Percentiles rank a stretch among this genome's conserved stretches.
These are phyloP conservation scores for Malaclemys terrapin DNA, from an alignment of 2,113 vertebrate genomes.

Conservation along the genomic window DNA sequence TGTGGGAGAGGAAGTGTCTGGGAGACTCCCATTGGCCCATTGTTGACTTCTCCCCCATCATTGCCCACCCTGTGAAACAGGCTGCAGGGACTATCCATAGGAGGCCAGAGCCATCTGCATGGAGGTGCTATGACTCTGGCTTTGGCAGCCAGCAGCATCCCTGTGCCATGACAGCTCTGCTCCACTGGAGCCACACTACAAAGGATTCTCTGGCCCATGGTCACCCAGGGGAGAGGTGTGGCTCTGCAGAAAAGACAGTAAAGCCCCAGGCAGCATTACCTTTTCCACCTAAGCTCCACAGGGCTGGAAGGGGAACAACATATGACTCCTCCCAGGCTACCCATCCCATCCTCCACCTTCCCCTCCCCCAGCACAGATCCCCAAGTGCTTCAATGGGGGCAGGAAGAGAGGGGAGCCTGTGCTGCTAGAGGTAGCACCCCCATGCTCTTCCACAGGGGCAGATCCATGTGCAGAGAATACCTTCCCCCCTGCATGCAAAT, in stretches of 20 bases:
- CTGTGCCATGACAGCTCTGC: too few species aligned
- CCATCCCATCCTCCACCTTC: background rate
- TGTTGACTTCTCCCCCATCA: background rate
- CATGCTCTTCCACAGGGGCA: background rate
- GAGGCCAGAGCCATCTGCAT: background rate
- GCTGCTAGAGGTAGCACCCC: background rate
- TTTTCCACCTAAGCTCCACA: too few species aligned
- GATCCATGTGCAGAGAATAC: background rate
- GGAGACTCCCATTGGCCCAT: background rate
- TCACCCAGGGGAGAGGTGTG: too few species aligned
- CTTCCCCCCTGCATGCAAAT: too few species aligned
- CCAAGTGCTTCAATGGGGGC: background rate
- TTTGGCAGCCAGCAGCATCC: too few species aligned
- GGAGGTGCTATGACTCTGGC: background rate
- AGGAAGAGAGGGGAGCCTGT: background rate
- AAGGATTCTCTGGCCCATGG: too few species aligned
- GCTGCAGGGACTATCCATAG: background rate
- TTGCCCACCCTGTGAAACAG: background rate
- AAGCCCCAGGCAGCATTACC: too few species aligned
- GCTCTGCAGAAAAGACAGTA: too few species aligned
- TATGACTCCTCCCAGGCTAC: background rate
- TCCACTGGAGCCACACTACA: too few species aligned
- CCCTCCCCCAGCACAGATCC: background rate
- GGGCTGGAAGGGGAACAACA: background rate
- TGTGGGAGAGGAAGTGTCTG: background rate